A percentile compares a stretch with the other conserved stretches of the same genome.
Evolutionary conservation across 1,140 invertebrate species (phyloP).

Genomic region (Drosophila ogumai): DNA sequence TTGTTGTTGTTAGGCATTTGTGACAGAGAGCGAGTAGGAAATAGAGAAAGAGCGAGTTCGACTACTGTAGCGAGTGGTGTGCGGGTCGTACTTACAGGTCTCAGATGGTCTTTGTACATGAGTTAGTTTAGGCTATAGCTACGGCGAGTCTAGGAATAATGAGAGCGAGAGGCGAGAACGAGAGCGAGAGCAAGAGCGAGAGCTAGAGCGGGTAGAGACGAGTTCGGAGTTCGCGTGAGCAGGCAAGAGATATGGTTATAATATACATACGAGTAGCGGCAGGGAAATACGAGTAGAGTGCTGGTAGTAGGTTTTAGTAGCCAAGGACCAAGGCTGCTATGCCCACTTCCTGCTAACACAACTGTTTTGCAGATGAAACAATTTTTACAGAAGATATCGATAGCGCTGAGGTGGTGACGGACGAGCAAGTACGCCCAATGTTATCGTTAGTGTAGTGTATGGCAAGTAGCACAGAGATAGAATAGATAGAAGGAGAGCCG

Average conservation of each 20-base stretch:
- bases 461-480: slow-evolving; percentile 19
- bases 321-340: slow-evolving; percentile 18
- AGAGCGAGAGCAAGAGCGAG: slow-evolving; percentile 8
- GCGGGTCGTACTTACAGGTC: slow-evolving; percentile 59
- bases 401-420: slow-evolving; percentile 12
- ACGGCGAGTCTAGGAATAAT: slow-evolving; percentile 54
- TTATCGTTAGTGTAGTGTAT: slow-evolving; percentile 34
- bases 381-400: slow-evolving; percentile 50
- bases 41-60: slow-evolving; percentile 29
- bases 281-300: slow-evolving; percentile 21
- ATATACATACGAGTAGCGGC: slow-evolving; percentile 59
- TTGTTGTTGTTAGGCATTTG: slow-evolving; percentile 7
- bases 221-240: slow-evolving; percentile 53
- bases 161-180: slow-evolving; percentile 16
- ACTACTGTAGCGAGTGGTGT: slow-evolving; percentile 55
- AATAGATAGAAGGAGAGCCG: slow-evolving; percentile 15
- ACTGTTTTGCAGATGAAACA: slow-evolving; percentile 33
- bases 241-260: slow-evolving; percentile 56
- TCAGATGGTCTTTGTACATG: slow-evolving; percentile 67
- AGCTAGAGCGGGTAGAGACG: slow-evolving; percentile 13
- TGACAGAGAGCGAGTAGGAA: slow-evolving; percentile 27
- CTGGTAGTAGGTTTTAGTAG: slow-evolving; percentile 14
- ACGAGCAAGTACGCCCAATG: slow-evolving; percentile 2
- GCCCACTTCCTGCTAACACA: slow-evolving; percentile 5
- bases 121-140: slow-evolving; percentile 54